Percentiles rank a stretch among this genome's conserved stretches.
phyloP scores from a whole-genome alignment of 1,140 invertebrate genomes.

The Helicorthomorpha holstii region DNA sequence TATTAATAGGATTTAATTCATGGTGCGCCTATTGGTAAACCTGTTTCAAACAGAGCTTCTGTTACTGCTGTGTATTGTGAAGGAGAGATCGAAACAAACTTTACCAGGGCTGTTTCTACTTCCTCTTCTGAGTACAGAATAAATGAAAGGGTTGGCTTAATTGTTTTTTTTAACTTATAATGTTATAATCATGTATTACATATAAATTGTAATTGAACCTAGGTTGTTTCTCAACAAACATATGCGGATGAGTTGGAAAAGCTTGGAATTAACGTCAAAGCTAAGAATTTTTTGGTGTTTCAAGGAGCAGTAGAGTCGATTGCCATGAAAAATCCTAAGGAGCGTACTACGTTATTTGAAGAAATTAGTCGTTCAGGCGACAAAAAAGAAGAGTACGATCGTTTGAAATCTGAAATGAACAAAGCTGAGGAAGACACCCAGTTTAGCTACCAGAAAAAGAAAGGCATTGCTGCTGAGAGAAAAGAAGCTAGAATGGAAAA shows the following conservation, averaged over 20 bases:
- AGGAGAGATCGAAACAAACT: constrained; percentile 69
- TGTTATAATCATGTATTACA: too few relatives aligned
- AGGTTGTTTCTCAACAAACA: constrained; percentile 66
- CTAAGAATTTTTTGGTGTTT: constrained; percentile 99
- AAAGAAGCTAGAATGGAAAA: constrained; percentile 97
- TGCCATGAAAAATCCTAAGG: constrained; percentile 99
- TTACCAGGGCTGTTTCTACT: constrained; percentile 77
- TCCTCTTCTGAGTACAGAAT: constrained; percentile 91
- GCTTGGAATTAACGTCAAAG: constrained; percentile 95
- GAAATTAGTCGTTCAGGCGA: constrained; percentile 83
- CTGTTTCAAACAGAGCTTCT: constrained; percentile 65
- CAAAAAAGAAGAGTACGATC: constrained; percentile 90
- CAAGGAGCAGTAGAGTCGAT: constrained; percentile 99
- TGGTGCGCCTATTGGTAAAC: constrained; percentile 88
- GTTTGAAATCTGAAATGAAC: constrained; percentile 79
- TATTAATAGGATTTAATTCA: constrained; percentile 77
- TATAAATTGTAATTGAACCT: too few relatives aligned
- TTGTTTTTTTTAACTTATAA: too few relatives aligned
- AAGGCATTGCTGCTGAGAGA: constrained; percentile 90
- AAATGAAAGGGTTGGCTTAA: constrained; percentile 74
- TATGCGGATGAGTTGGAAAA: constrained; percentile 82
- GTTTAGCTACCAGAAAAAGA: constrained; percentile 96
- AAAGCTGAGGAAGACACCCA: constrained; percentile 96
- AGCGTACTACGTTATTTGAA: constrained; percentile 92
- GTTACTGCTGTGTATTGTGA: constrained; percentile 86